Percentiles rank a stretch among this genome's conserved stretches.
Evolutionary conservation across 2,888 invertebrate genomes (phyloP).

Genomic region (Drosophila mettleri): DNA sequence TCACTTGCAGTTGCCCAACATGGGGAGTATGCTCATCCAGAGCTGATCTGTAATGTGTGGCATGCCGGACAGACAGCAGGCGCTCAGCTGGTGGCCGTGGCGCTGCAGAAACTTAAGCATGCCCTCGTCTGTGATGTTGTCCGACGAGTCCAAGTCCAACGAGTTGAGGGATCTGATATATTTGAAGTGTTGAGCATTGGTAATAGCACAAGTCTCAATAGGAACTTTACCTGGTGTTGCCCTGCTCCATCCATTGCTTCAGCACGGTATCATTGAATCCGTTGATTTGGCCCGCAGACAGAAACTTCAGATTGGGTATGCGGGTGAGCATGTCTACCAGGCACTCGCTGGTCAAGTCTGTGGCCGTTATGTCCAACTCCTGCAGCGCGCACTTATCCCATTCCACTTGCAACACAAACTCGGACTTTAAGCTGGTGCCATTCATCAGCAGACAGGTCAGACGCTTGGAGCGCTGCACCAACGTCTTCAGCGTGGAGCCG

Average conservation of each 20-base stretch:
- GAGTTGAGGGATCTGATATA: slow-evolving; percentile 90
- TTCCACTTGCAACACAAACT: slow-evolving; percentile 97
- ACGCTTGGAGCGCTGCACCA: slow-evolving; percentile 96
- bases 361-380: slow-evolving; percentile 98
- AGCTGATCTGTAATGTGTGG: slow-evolving; percentile 99
- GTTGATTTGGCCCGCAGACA: slow-evolving; percentile 98
- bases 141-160: slow-evolving; percentile 97
- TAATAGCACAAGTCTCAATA: no score
- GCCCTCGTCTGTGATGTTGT: slow-evolving; percentile 96
- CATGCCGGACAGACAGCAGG: slow-evolving; percentile 96
- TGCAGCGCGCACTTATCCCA: slow-evolving; percentile 98
- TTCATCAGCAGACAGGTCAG: slow-evolving; percentile 97
- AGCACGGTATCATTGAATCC: slow-evolving; percentile 98
- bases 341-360: slow-evolving; percentile 97
- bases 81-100: slow-evolving; percentile 95
- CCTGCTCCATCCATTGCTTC: slow-evolving; percentile 95
- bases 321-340: slow-evolving; percentile 96
- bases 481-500: slow-evolving; percentile 96
- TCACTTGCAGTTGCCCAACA: slow-evolving; percentile 96
- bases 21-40: slow-evolving; percentile 97
- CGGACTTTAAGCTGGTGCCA: slow-evolving; percentile 97
- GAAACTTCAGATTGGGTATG: slow-evolving; percentile 93
- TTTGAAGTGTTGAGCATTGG: not conserved
- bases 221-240: slow-evolving; percentile 88
- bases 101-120: slow-evolving; percentile 96